Base-by-base conservation (phyloP, 1,140 invertebrate species). In the Macrobrachium nipponense region DNA sequence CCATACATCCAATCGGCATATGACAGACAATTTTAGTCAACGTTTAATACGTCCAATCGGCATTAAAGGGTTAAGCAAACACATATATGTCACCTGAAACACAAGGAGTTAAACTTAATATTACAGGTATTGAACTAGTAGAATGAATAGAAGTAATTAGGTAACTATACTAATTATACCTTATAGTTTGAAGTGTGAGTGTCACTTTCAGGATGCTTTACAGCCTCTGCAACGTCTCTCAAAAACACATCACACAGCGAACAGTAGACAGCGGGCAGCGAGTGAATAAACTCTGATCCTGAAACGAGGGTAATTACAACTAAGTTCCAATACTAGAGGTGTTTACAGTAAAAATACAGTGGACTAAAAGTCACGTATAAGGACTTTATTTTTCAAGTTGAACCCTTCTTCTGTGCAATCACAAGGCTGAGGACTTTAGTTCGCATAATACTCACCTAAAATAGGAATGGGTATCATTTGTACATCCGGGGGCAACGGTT, bases 271-370 rank as follows among this genome's bases (percentile, higher is more conserved):
- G 27, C 59, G n/a, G 78, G 66, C 7, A 86, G 77, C 2, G 84
- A 86, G 36, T 86, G 84, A 27, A 86, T 43, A 20, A 80, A 86
- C 59, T 86, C 84, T 17, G 76, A 18, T 12, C 84, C 84, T 86
- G 72, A 64, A 86, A 85, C 17, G 79, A 68, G n/a, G 36, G 4
- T 18, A 73, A 36, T 66, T 18, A 78, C 27, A 23, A 23, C 1
- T n/a, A 23, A 5, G 7, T 17, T 23, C 12, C 8, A 75, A 23
- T 75, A 27, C 7, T 36, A 17, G 12, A 75, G 8, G n/a, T 36
- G 43, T 14, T 75, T 75, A 75, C 10, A 75, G 20, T 36, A 75
- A 36, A 36, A 0, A 2, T 15, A 75, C 18, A 43, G 4, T 36
- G 72, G 27, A 43, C 51, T n/a, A n/a, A n/a, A n/a, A n/a, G n/a